phyloP scores from a whole-genome alignment of 2,888 invertebrate species.

The Drosophila recens region DNA sequence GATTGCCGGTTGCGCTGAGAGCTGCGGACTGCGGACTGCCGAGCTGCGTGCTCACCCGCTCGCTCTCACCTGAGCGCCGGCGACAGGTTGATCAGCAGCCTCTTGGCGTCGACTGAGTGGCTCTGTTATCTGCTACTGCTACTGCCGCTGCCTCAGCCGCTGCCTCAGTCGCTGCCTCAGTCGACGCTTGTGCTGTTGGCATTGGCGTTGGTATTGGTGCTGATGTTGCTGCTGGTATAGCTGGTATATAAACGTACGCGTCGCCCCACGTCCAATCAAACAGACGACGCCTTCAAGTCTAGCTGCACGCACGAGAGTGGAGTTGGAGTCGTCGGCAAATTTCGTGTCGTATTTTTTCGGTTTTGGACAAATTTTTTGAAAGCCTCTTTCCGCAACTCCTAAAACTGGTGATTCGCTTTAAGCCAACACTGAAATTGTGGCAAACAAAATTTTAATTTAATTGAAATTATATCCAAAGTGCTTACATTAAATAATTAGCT shows the following conservation, averaged over 20 bases:
- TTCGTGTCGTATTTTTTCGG: conserved; percentile 69
- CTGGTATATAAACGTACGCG: conserved; percentile 84
- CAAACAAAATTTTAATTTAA: conserved; percentile 48
- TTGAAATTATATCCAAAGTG: conserved; percentile 50
- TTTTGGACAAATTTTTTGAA: conserved; percentile 51
- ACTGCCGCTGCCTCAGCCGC: conserved; percentile 13
- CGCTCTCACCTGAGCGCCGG: conserved; percentile 38
- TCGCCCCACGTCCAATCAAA: conserved; percentile 83
- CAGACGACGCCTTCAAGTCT: conserved; percentile 86
- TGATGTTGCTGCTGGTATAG: conserved; percentile 74
- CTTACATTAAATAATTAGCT: conserved; percentile 62
- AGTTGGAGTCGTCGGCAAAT: conserved; percentile 81
- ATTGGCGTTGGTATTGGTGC: conserved; percentile 20
- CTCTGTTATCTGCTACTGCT: conserved; percentile 40
- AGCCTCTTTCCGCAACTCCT: conserved; percentile 19
- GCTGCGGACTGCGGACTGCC: not conserved
- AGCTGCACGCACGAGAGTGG: conserved; percentile 84
- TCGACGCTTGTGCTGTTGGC: conserved; percentile 17
- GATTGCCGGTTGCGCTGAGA: conserved; percentile 25
- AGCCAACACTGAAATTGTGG: conserved; percentile 51
- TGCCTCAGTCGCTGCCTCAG: conserved; percentile 16
- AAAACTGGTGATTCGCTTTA: conserved; percentile 33
- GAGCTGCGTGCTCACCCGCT: conserved; percentile 32
- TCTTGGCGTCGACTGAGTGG: conserved; percentile 44
- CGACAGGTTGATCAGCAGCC: conserved; percentile 65